A percentile compares a stretch with the other conserved stretches of the same genome.
phyloP scores from a whole-genome alignment of 2,888 invertebrate genomes.

The Gnatocerus cornutus region DNA sequence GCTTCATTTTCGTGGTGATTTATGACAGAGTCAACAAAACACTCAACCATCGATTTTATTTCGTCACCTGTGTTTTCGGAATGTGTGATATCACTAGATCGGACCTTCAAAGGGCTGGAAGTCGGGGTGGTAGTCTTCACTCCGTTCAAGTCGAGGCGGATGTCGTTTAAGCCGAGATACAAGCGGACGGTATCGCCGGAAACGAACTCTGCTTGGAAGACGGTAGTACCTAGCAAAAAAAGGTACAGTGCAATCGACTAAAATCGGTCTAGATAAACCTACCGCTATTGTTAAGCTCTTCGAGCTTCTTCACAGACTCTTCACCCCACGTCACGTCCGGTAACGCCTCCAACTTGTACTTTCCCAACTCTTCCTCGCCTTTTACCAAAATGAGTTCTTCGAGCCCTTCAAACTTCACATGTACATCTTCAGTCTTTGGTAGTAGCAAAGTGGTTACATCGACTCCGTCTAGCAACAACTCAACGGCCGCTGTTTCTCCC shows the following conservation, averaged over 20 bases:
- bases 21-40: not conserved
- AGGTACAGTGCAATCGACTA: too few species aligned
- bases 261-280: too few species aligned
- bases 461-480: conserved; percentile 76
- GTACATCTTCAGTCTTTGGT: conserved; percentile 69
- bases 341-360: conserved; percentile 54
- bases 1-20: not conserved
- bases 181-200: conserved; percentile 60
- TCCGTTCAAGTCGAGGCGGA: conserved; percentile 60
- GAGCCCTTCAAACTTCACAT: conserved; percentile 79
- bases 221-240: conserved; percentile 55
- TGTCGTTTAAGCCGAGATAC: conserved; percentile 62
- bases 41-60: not conserved
- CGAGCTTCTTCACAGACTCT: conserved; percentile 66
- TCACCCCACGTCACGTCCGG: conserved; percentile 68
- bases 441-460: conserved; percentile 77
- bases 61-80: conserved; percentile 16
- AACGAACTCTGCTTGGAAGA: conserved; percentile 65
- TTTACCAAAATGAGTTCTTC: conserved; percentile 81
- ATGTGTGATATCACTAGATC: conserved; percentile 19
- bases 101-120: conserved; percentile 37
- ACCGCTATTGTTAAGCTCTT: conserved; percentile 66
- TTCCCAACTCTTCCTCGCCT: conserved; percentile 50
- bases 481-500: conserved; percentile 78
- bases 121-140: conserved; percentile 38